These are phyloP conservation scores for Megalops atlanticus DNA, from an alignment of 2,113 vertebrate species.

Conservation along the genomic window DNA sequence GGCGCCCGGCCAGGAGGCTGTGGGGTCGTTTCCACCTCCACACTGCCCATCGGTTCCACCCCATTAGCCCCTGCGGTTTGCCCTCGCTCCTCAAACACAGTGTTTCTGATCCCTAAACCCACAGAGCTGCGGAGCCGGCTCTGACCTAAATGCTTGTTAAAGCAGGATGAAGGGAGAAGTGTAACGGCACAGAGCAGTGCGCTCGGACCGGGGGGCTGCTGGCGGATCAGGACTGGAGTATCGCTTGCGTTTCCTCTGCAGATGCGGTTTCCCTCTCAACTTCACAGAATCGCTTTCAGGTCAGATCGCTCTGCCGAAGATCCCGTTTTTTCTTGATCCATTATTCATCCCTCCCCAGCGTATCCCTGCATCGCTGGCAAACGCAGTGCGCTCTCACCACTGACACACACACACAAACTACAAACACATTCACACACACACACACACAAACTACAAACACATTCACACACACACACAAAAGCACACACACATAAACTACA, in stretches of 20 bases:
- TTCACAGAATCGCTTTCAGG: slow-evolving; percentile 55
- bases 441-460: slow-evolving; percentile 38
- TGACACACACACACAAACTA: slow-evolving; percentile 30
- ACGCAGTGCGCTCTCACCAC: slow-evolving; percentile 34
- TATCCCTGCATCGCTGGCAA: slow-evolving; percentile 57
- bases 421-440: slow-evolving; percentile 22
- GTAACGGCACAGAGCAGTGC: too few relatives aligned
- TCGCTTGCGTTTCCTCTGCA: slow-evolving; percentile 46
- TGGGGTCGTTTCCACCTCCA: neutral
- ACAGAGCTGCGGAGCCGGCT: neutral
- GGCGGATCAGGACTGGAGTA: slow-evolving; percentile 38
- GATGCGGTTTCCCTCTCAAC: slow-evolving; percentile 49
- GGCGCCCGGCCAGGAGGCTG: neutral
- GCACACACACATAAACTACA: too few relatives aligned
- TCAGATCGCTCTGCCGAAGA: slow-evolving; percentile 55
- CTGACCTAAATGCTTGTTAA: neutral
- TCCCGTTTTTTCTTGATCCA: slow-evolving; percentile 67
- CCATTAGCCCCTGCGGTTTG: neutral
- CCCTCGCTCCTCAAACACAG: neutral
- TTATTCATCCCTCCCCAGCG: slow-evolving; percentile 67
- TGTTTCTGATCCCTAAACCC: neutral
- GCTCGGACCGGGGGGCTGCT: too few relatives aligned
- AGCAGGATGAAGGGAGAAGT: too few relatives aligned
- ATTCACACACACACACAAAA: neutral
- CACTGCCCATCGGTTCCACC: neutral